These are phyloP conservation scores for Brachymystax lenok DNA, from an alignment of 2,797 vertebrate species.

Conservation along the genomic window DNA sequence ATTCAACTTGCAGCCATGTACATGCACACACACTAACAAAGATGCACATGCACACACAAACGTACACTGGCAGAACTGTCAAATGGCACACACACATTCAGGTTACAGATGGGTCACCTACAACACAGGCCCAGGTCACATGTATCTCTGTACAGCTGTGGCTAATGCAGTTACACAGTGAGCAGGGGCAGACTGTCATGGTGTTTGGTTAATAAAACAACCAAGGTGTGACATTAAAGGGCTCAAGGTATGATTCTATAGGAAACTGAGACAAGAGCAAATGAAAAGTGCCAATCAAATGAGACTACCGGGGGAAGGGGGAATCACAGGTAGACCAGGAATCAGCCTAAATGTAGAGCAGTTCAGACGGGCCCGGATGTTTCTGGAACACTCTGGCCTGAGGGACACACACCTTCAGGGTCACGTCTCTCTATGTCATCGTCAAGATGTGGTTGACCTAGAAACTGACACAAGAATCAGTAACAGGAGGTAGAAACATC, in stretches of 20 bases:
- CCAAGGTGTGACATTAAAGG: not conserved
- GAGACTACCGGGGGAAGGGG: not conserved
- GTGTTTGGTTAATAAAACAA: not conserved
- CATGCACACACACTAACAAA: not conserved
- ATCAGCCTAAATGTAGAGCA: not conserved
- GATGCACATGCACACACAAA: not conserved
- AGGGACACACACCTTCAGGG: not conserved
- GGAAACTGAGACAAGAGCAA: not conserved
- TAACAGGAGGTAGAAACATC: conserved; percentile 1
- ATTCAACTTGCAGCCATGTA: not conserved
- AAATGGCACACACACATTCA: not conserved
- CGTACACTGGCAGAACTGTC: not conserved
- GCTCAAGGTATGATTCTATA: not conserved
- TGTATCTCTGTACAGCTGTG: not conserved
- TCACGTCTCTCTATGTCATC: not conserved
- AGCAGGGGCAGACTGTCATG: not conserved
- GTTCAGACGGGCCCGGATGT: not conserved
- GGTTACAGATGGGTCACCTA: not conserved
- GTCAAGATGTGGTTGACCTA: conserved; percentile 13
- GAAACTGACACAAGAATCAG: not conserved
- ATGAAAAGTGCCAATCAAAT: not conserved
- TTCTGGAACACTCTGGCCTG: not conserved
- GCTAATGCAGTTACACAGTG: not conserved
- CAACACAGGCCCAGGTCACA: not conserved
- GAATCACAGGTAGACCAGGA: not conserved